Percentiles rank a stretch among this genome's conserved stretches.
phyloP scores from a whole-genome alignment of 2,113 vertebrate genomes.

The Podiceps cristatus region DNA sequence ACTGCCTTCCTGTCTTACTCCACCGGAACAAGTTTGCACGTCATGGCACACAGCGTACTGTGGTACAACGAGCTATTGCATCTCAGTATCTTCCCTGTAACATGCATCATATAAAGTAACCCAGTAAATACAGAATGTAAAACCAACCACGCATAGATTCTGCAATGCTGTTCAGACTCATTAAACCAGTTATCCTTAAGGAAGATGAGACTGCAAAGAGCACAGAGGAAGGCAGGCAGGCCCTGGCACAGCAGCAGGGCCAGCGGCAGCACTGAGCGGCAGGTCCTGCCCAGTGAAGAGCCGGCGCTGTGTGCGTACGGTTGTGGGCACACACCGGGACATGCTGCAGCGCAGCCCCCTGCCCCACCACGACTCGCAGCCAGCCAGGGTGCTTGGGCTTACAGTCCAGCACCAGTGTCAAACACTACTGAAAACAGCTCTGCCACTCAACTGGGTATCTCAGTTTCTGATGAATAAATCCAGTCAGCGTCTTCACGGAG shows the following conservation, averaged over 20 bases:
- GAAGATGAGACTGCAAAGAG: background rate
- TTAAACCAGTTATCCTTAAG: background rate
- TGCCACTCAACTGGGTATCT: background rate
- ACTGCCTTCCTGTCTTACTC: background rate
- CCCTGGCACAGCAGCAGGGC: background rate
- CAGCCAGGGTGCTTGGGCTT: background rate
- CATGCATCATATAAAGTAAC: background rate
- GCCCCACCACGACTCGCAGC: background rate
- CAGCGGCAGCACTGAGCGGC: rapidly evolving
- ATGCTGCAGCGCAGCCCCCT: background rate
- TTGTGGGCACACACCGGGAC: background rate
- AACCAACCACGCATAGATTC: background rate
- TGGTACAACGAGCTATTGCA: rapidly evolving
- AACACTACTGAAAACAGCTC: background rate
- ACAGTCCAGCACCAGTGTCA: background rate
- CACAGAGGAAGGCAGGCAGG: background rate
- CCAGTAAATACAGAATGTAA: background rate
- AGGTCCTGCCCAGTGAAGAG: rapidly evolving
- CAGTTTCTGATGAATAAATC: background rate
- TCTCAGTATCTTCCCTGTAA: background rate
- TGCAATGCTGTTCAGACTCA: background rate
- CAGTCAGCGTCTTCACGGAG: background rate
- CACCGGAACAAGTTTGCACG: background rate
- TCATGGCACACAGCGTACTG: rapidly evolving
- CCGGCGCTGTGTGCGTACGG: rapidly evolving